A percentile compares a stretch with the other conserved stretches of the same genome.
phyloP scores from a whole-genome alignment of 2,113 vertebrate species.

The Indicator indicator region DNA sequence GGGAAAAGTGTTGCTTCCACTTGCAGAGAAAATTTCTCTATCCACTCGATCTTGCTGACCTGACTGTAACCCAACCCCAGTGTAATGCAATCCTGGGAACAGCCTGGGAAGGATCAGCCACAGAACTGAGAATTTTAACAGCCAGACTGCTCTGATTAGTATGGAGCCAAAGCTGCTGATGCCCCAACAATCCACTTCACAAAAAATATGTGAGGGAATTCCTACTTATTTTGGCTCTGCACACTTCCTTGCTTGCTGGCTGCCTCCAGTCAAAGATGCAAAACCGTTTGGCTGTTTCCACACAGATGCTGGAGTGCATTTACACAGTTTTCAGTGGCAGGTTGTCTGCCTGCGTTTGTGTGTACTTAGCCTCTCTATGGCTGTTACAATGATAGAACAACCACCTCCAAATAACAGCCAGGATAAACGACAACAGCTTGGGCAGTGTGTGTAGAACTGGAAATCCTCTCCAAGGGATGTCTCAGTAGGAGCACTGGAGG shows the following conservation, averaged over 20 bases:
- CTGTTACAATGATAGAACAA: not conserved
- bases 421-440: not conserved
- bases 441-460: not conserved
- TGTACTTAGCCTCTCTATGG: not conserved
- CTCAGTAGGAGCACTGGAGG: not conserved
- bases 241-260: not conserved
- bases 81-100: not conserved
- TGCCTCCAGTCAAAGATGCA: constrained; percentile 13
- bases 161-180: not conserved
- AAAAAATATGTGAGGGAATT: constrained; percentile 20
- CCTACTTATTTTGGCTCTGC: not conserved
- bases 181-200: not conserved
- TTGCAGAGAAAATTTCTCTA: not conserved
- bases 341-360: not conserved
- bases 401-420: not conserved
- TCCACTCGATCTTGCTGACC: not conserved
- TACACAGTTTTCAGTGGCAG: not conserved
- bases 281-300: not conserved
- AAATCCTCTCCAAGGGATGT: not conserved
- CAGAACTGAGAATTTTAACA: not conserved
- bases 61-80: not conserved
- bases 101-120: not conserved
- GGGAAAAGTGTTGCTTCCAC: not conserved
- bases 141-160: not conserved
- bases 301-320: not conserved